Evolutionary conservation across 2,113 vertebrate genomes (phyloP).

Genomic region (Panthera uncia): DNA sequence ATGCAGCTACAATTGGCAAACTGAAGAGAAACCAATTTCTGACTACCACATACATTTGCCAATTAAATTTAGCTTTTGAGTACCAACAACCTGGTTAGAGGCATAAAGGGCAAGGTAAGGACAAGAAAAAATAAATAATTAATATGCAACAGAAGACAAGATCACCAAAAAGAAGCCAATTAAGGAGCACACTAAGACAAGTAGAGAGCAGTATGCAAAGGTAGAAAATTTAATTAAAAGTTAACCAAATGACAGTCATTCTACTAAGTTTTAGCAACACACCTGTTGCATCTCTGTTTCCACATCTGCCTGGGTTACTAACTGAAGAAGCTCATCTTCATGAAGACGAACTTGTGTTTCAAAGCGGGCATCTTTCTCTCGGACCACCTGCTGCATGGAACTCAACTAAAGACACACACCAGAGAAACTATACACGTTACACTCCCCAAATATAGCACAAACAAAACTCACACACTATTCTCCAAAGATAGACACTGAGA

Average conservation of each 20-base stretch:
- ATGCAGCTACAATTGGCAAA: conserved; percentile 43
- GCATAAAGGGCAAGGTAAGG: not conserved
- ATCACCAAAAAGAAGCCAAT: conserved; percentile 43
- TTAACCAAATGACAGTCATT: conserved; percentile 52
- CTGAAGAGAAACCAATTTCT: conserved; percentile 21
- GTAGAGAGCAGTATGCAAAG: not conserved
- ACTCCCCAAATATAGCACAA: conserved; percentile 52
- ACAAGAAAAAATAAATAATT: conserved; percentile 33
- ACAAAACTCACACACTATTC: conserved; percentile 43
- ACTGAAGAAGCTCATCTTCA: conserved; percentile 89
- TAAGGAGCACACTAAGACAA: not conserved
- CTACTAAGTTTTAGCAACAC: conserved; percentile 58
- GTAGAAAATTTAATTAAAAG: conserved; percentile 13
- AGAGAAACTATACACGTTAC: conserved; percentile 76
- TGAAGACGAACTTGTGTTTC: conserved; percentile 91
- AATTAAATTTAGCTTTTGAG: conserved; percentile 24
- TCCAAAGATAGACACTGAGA: conserved; percentile 28
- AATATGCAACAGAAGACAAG: conserved; percentile 36
- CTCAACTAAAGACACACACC: conserved; percentile 85
- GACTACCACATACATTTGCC: not conserved
- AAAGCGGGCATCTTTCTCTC: conserved; percentile 92
- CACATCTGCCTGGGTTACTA: conserved; percentile 80
- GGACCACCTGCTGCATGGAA: conserved; percentile 88
- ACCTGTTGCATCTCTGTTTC: conserved; percentile 92
- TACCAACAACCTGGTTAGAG: conserved; percentile 29